Evolutionary conservation across 1,140 invertebrate genomes (phyloP), one percentile per base, ranked within the genome.

Genomic region (Hylyphantes graminicola): DNA sequence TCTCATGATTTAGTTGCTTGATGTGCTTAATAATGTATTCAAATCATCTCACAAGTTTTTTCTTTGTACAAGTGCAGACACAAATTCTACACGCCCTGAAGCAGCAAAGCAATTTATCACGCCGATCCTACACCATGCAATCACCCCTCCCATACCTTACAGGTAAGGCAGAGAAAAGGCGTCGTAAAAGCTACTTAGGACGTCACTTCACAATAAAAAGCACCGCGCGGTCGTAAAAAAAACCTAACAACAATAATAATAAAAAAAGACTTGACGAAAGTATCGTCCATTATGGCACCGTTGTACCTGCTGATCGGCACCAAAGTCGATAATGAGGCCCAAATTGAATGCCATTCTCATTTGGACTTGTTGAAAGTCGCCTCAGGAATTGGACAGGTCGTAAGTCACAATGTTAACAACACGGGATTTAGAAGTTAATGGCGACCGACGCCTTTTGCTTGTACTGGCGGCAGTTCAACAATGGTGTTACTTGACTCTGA

Each of bases 341-440:
- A 70, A 70, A 11, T 53, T 70, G 54, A 15, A 53, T 51, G 68
- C 19, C 19, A 70, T 70, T 70, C 68, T 17, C 35, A 35, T 35
- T 35, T 35, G 35, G 35, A 35, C 35, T 53, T 11, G 35, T 9
- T 5, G n/a, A 51, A 54, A 9, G 35, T 35, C 5, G 50, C 50
- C 50, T 12, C 50, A 53, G n/a, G 68, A 70, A 51, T 70, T 54
- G 2, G 11, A 53, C n/a, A 51, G 68, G 51, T 53, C 67, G 50
- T 70, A 54, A 70, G 48, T 70, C 68, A 70, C 68, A 54, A 48
- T 2, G 10, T 17, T 10, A 11, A 51, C 15, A 51, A 53, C 68
- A 70, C 51, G 51, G 12, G 35, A 35, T 35, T 35, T 35, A 35
- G 35, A 2, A 35, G 35, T 35, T 35, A 35, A 35, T 35, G 35